Evolutionary conservation across 2,888 invertebrate species (phyloP).

Genomic region (Heliconius aoede): DNA sequence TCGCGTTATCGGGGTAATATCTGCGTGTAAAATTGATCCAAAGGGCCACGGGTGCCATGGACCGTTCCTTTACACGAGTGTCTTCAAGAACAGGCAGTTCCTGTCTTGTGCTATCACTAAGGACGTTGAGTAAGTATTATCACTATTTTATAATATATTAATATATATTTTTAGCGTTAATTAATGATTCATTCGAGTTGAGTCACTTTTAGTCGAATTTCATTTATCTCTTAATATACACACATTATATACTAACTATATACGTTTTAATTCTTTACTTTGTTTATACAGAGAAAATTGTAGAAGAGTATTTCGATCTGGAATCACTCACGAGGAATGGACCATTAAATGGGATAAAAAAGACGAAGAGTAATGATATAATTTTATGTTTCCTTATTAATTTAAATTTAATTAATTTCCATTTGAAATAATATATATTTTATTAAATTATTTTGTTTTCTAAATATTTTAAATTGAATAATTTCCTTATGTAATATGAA

Average conservation of each 20-base stretch:
- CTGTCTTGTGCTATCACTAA: slow-evolving; percentile 75
- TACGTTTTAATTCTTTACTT: not conserved
- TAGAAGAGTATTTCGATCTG: slow-evolving; percentile 74
- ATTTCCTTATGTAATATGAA: not conserved
- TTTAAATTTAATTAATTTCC: not conserved
- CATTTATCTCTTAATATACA: too few relatives aligned
- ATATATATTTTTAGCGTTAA: not conserved
- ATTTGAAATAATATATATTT: not conserved
- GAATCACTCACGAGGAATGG: slow-evolving; percentile 77
- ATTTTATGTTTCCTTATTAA: slow-evolving; percentile 6
- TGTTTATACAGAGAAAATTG: slow-evolving; percentile 64
- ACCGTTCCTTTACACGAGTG: slow-evolving; percentile 76
- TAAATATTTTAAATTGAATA: too few relatives aligned
- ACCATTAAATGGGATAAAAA: slow-evolving; percentile 69
- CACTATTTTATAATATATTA: not conserved
- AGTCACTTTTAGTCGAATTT: too few relatives aligned
- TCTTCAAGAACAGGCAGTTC: slow-evolving; percentile 75
- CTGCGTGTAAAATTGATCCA: slow-evolving; percentile 78
- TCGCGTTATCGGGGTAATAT: slow-evolving; percentile 72
- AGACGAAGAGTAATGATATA: slow-evolving; percentile 58
- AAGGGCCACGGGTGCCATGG: slow-evolving; percentile 76
- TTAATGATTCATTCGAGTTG: not conserved
- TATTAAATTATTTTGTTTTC: too few relatives aligned
- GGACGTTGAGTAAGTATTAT: slow-evolving; percentile 69
- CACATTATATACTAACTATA: too few relatives aligned